These are phyloP conservation scores for Lithophane ornitopus DNA, from an alignment of 2,888 invertebrate genomes.

Conservation along the genomic window DNA sequence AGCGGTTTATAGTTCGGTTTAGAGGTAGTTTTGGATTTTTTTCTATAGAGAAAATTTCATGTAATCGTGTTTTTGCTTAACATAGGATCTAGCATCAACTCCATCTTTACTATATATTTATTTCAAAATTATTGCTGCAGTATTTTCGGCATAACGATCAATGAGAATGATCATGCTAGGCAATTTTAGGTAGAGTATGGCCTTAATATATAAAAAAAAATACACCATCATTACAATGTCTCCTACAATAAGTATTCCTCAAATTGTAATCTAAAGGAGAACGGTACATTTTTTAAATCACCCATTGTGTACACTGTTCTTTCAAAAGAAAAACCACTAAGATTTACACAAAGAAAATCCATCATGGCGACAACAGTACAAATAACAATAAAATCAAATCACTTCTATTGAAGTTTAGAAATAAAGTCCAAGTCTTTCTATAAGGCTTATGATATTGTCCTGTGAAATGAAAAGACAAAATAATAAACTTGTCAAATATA, in stretches of 20 bases:
- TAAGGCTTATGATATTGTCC: slow-evolving; percentile 24
- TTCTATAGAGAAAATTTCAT: too few relatives aligned
- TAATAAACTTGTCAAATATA: slow-evolving; percentile 22
- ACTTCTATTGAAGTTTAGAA: slow-evolving; percentile 24
- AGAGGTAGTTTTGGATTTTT: too few relatives aligned
- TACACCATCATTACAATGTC: neutral
- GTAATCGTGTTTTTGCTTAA: too few relatives aligned
- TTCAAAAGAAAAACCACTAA: slow-evolving; percentile 52
- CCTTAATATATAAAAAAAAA: slow-evolving; percentile 7
- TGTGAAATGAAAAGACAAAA: slow-evolving; percentile 33
- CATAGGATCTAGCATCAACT: too few relatives aligned
- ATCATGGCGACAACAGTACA: slow-evolving; percentile 47
- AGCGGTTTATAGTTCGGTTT: too few relatives aligned
- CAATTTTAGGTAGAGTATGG: too few relatives aligned
- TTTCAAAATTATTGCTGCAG: too few relatives aligned
- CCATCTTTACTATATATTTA: too few relatives aligned
- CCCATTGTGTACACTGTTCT: slow-evolving; percentile 37
- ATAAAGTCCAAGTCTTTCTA: slow-evolving; percentile 13
- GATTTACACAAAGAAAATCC: slow-evolving; percentile 41
- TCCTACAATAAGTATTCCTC: neutral
- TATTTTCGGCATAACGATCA: too few relatives aligned
- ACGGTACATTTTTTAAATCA: slow-evolving; percentile 14
- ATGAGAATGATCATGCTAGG: too few relatives aligned
- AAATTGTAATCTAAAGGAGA: slow-evolving; percentile 1
- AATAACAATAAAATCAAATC: slow-evolving; percentile 56